These are phyloP conservation scores for Anas platyrhynchos DNA, from an alignment of 2,113 vertebrate genomes.

Conservation along the genomic window DNA sequence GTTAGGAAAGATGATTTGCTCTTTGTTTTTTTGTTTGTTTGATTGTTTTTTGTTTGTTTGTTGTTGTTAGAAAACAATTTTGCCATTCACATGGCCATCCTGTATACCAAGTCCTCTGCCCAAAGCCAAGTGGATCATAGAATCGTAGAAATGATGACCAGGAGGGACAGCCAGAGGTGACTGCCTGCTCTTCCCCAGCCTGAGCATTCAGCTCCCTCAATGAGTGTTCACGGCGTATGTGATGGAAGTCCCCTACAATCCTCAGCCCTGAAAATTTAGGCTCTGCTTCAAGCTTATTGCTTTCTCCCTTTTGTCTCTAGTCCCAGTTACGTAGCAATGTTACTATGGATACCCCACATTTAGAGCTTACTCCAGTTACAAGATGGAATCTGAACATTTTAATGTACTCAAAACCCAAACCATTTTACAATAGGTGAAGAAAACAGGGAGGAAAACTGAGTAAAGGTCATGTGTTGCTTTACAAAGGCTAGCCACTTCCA, in stretches of 20 bases:
- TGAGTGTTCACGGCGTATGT: accelerated
- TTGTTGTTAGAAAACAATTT: not conserved
- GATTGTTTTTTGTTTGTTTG: not conserved
- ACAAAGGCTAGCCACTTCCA: not conserved
- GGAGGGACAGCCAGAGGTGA: not conserved
- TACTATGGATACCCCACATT: not conserved
- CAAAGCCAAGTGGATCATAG: not conserved
- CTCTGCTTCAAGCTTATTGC: not conserved
- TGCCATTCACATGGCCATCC: not conserved
- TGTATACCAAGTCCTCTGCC: not conserved
- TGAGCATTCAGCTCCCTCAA: not conserved
- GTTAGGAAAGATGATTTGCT: not conserved
- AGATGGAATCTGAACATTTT: not conserved
- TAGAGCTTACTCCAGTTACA: not conserved
- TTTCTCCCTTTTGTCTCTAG: not conserved
- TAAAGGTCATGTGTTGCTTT: not conserved
- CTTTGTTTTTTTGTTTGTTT: not conserved
- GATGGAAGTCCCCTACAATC: not conserved
- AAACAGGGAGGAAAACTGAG: not conserved
- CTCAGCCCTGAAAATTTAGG: accelerated
- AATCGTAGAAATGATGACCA: not conserved
- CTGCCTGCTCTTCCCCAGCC: not conserved
- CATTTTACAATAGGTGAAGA: not conserved
- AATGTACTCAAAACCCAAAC: conserved; percentile 1
- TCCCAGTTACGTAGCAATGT: not conserved